Base-by-base conservation (phyloP, 2,797 vertebrate species). In the Molothrus aeneus region DNA sequence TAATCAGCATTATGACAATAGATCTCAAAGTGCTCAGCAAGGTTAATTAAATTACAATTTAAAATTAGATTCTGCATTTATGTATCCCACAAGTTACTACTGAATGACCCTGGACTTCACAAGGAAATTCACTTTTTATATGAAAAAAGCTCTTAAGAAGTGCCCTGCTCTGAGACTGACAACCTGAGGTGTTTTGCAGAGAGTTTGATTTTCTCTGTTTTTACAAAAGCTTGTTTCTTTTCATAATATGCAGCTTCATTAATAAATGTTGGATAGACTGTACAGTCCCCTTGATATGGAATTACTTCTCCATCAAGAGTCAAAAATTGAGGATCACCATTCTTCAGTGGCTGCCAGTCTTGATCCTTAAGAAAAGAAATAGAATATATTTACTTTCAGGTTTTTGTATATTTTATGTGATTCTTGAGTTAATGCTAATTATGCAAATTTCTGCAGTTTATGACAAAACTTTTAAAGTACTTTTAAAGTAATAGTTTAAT, bases 201-300 rank as follows among this genome's bases (percentile, higher is more conserved):
- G 95, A 99, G 95, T 54, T 97, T 98, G 91, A 98, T 97, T 97
- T 98, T 98, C 63, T 98, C 97, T 28, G 99, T 99, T 96, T 98
- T 99, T 17, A 99, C 96, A 72, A 99, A 99, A 10, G 99, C 99
- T 97, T 99, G 99, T 83, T 99, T 98, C 97, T 99, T 99, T 95
- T 99, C 99, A 74, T 99, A 99, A 97, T 99, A 99, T 10, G 99
- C 99, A 1, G 99, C 99, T 97, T 99, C 99, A 2, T 99, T 99
- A 95, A 99, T 98, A 96, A 99, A 99, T 24, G 98, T 98, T 14
- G 99, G 99, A 65, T 99, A 99, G 66, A 99, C 98, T 0, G 98
- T 98, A 80, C 96, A 96, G 47, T 98, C 96, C 93, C 98, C 99
- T n/a, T 98, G 98, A 95, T 99, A 98, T n/a, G 85, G 91, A 92